A percentile compares a stretch with the other conserved stretches of the same genome.
phyloP scores from a whole-genome alignment of 2,113 vertebrate genomes.

The Cryptoleucopteryx plumbea region DNA sequence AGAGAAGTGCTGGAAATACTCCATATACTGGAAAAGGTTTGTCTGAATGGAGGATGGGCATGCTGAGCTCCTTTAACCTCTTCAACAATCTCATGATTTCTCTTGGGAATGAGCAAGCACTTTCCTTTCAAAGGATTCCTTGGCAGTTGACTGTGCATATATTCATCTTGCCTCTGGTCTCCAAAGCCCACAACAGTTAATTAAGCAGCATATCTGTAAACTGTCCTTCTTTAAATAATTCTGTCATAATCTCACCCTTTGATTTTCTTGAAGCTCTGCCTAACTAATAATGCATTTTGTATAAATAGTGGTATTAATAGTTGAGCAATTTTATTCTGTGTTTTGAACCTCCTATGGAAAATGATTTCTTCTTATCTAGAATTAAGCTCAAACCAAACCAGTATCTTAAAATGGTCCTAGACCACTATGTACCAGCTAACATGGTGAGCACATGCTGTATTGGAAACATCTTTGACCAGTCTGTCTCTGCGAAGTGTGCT shows the following conservation, averaged over 20 bases:
- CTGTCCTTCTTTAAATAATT: background rate
- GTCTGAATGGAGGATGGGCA: background rate
- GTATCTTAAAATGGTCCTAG: background rate
- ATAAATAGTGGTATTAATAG: background rate
- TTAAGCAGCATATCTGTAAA: background rate
- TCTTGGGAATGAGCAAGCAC: background rate
- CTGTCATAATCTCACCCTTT: background rate
- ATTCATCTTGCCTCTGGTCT: background rate
- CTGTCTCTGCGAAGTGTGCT: background rate
- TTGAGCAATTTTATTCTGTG: background rate
- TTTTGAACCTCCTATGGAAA: background rate
- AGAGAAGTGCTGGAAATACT: slow-evolving; percentile 18
- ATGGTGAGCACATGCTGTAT: accelerated
- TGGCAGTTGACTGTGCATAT: background rate
- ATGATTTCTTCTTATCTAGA: background rate
- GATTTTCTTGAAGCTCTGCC: background rate
- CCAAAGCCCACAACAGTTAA: background rate
- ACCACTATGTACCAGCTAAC: background rate
- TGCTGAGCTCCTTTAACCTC: slow-evolving; percentile 31
- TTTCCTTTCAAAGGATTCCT: slow-evolving; percentile 12
- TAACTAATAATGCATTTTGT: background rate
- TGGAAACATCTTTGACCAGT: background rate
- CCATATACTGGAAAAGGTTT: background rate
- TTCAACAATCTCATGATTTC: background rate
- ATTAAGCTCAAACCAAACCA: background rate